Percentiles rank a stretch among this genome's conserved stretches.
Evolutionary conservation across 1,140 invertebrate species (phyloP).

Genomic region (Drosophila pallidifrons): DNA sequence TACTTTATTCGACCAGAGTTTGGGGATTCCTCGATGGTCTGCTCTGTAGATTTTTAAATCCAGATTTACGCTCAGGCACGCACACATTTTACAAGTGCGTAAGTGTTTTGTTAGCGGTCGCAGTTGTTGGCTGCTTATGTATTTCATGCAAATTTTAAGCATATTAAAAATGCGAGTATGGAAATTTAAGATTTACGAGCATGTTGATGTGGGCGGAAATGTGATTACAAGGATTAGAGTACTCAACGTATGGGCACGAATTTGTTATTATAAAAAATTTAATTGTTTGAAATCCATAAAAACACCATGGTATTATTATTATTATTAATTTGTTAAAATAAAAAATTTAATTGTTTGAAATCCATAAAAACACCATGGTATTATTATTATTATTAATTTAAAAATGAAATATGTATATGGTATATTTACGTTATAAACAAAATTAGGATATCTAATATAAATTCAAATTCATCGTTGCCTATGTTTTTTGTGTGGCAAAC

Average conservation of each 20-base stretch:
- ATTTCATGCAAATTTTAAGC: slow-evolving; percentile 59
- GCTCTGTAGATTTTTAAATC: slow-evolving; percentile 13
- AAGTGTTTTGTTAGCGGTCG: slow-evolving; percentile 17
- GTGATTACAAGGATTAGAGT: slow-evolving; percentile 9
- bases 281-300: too few species aligned
- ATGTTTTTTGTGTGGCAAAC: too few species aligned
- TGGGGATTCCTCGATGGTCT: neutral
- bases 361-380: too few species aligned
- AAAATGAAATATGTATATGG: too few species aligned
- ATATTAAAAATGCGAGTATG: slow-evolving; percentile 57
- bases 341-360: too few species aligned
- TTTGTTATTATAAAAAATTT: neutral
- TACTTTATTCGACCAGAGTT: too few species aligned
- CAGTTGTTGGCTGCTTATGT: slow-evolving; percentile 16
- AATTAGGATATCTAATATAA: too few species aligned
- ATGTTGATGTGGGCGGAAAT: slow-evolving; percentile 39
- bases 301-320: too few species aligned
- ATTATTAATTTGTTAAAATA: too few species aligned
- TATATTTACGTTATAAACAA: too few species aligned
- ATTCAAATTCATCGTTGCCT: too few species aligned
- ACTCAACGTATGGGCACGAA: neutral
- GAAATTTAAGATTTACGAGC: slow-evolving; percentile 33
- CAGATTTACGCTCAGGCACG: slow-evolving; percentile 34
- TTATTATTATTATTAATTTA: too few species aligned
- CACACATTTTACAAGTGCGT: slow-evolving; percentile 17